phyloP scores from a whole-genome alignment of 2,797 vertebrate genomes.

The Peromyscus melanophrys region DNA sequence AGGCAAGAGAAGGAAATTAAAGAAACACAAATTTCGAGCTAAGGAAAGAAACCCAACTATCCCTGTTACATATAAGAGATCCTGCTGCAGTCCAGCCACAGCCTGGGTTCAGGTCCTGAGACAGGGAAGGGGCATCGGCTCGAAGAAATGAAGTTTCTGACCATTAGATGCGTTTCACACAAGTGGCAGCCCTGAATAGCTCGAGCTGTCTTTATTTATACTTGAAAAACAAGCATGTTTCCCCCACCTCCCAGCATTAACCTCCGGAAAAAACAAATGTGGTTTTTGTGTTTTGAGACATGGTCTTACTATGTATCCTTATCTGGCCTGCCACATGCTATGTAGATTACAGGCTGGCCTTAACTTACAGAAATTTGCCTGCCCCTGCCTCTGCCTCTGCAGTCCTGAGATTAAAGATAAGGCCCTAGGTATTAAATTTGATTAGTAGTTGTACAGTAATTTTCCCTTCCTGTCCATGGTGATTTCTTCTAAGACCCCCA shows the following conservation, averaged over 20 bases:
- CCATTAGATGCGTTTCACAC: not conserved
- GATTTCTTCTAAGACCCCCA: not conserved
- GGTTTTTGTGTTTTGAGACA: not conserved
- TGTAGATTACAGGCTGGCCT: not conserved
- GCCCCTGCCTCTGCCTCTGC: not conserved
- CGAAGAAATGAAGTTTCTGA: not conserved
- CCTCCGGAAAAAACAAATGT: not conserved
- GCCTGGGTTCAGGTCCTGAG: not conserved
- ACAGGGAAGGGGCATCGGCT: not conserved
- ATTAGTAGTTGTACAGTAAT: not conserved
- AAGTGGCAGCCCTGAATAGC: not conserved
- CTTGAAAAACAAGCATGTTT: not conserved
- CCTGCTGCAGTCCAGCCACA: not conserved
- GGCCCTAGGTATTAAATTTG: not conserved
- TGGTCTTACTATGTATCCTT: not conserved
- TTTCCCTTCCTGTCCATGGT: not conserved
- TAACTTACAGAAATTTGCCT: not conserved
- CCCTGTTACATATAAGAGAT: no score
- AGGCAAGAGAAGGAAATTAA: no score
- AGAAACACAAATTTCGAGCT: no score
- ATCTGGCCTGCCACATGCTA: not conserved
- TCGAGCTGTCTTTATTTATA: not conserved
- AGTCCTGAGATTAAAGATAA: not conserved
- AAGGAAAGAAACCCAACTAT: no score
- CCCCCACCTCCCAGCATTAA: not conserved